A percentile compares a stretch with the other conserved stretches of the same genome.
Conservation (phyloP, 2,113 vertebrate species). For the Phrynosoma blainvillii region DNA sequence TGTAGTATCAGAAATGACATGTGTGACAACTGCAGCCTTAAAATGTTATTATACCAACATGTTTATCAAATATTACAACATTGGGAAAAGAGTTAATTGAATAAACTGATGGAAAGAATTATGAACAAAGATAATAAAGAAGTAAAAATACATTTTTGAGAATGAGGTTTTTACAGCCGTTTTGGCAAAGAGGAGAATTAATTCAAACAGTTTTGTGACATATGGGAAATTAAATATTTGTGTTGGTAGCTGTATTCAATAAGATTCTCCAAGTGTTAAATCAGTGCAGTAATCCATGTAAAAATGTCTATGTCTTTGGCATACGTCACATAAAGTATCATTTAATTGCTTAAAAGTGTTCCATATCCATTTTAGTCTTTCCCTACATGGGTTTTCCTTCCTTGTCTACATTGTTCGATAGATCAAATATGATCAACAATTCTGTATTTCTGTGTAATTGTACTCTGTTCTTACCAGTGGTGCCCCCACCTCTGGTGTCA, state of each 20-base stretch:
- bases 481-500: too few relatives aligned
- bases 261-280: neutral
- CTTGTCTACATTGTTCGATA: slow-evolving; percentile 1
- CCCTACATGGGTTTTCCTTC: neutral
- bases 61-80: slow-evolving; percentile 36
- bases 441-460: neutral
- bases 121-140: slow-evolving; percentile 38
- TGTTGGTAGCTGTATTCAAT: slow-evolving; percentile 45
- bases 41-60: neutral
- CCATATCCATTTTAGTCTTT: slow-evolving; percentile 23
- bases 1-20: neutral
- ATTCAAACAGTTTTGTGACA: neutral
- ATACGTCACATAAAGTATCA: slow-evolving; percentile 14
- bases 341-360: slow-evolving; percentile 15
- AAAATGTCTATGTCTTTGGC: neutral
- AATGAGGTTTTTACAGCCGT: slow-evolving; percentile 32
- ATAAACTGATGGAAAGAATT: slow-evolving; percentile 33
- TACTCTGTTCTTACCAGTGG: neutral
- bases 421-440: neutral
- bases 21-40: neutral
- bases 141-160: slow-evolving; percentile 37
- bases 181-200: slow-evolving; percentile 37
- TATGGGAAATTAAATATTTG: slow-evolving; percentile 59
- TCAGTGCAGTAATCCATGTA: slow-evolving; percentile 7
- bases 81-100: slow-evolving; percentile 32